A percentile compares a stretch with the other conserved stretches of the same genome.
phyloP scores from a whole-genome alignment of 2,888 invertebrate genomes.

The Cylindroiulus punctatus region DNA sequence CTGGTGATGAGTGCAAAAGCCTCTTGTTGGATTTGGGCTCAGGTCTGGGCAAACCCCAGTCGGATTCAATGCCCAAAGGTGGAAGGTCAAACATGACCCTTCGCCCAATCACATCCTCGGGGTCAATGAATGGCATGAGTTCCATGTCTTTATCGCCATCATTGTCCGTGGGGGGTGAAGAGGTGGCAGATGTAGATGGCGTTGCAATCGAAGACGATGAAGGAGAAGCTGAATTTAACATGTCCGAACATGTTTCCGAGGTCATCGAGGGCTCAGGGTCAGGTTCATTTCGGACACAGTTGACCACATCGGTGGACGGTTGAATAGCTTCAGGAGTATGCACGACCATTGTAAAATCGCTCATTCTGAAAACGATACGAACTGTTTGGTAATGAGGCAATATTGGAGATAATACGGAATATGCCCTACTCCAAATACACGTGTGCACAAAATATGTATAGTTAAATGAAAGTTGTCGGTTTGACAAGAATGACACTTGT shows the following conservation, averaged over 20 bases:
- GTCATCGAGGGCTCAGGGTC: neutral
- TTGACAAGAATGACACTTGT: no score
- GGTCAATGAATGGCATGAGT: slow-evolving; percentile 15
- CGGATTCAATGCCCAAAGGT: slow-evolving; percentile 22
- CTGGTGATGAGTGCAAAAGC: neutral
- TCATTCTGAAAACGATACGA: neutral
- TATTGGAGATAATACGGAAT: no score
- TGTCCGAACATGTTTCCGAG: neutral
- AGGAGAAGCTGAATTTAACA: neutral
- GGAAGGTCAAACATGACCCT: slow-evolving; percentile 48
- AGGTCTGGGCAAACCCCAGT: neutral
- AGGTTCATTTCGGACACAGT: neutral
- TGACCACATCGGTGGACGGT: neutral
- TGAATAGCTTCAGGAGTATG: neutral
- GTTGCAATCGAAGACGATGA: slow-evolving; percentile 3
- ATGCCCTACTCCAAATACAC: no score
- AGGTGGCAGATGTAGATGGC: slow-evolving; percentile 10
- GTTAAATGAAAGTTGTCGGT: no score
- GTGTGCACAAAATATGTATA: no score
- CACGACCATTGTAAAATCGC: slow-evolving; percentile 28
- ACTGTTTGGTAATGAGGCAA: neutral
- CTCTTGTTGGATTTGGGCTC: neutral
- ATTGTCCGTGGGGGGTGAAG: neutral
- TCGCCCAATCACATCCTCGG: slow-evolving; percentile 32
- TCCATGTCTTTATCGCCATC: slow-evolving; percentile 45